These are phyloP conservation scores for Linepithema humile DNA, from an alignment of 1,140 invertebrate genomes.

Conservation along the genomic window DNA sequence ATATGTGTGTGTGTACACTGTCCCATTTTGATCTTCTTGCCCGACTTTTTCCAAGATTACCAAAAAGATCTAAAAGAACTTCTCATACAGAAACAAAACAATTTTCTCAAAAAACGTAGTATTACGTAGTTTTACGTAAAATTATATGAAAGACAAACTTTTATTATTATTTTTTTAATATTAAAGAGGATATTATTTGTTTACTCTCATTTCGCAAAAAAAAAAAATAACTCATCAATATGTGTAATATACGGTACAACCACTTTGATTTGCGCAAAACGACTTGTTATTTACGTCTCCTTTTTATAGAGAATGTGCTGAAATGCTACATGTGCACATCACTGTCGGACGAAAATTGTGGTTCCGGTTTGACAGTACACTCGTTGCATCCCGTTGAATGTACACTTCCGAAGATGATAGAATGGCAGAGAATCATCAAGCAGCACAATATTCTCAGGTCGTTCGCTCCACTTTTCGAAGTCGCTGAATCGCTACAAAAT, in stretches of 20 bases:
- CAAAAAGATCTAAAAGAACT: no score
- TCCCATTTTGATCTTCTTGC: no score
- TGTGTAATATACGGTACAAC: no score
- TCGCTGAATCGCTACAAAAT: conserved; percentile 58
- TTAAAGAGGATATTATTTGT: no score
- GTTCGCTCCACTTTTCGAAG: conserved; percentile 65
- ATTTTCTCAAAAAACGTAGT: no score
- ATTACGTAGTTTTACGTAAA: no score
- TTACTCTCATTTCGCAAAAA: no score
- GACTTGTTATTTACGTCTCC: no score
- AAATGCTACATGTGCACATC: conserved; percentile 78
- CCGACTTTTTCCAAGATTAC: no score
- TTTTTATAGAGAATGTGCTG: conserved; percentile 70
- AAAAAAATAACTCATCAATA: no score
- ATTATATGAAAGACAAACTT: not conserved
- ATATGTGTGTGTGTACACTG: not conserved
- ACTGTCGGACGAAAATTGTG: conserved; percentile 56
- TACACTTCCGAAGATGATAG: conserved; percentile 57
- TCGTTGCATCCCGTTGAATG: conserved; percentile 70
- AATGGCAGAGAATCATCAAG: conserved; percentile 58
- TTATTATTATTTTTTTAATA: no score
- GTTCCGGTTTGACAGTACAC: conserved; percentile 56
- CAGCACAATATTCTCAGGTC: conserved; percentile 43
- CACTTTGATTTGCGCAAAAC: not conserved
- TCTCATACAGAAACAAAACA: no score